A percentile compares a stretch with the other conserved stretches of the same genome.
Evolutionary conservation across 2,888 invertebrate genomes (phyloP).

Genomic region (Stegophylla sp.): DNA sequence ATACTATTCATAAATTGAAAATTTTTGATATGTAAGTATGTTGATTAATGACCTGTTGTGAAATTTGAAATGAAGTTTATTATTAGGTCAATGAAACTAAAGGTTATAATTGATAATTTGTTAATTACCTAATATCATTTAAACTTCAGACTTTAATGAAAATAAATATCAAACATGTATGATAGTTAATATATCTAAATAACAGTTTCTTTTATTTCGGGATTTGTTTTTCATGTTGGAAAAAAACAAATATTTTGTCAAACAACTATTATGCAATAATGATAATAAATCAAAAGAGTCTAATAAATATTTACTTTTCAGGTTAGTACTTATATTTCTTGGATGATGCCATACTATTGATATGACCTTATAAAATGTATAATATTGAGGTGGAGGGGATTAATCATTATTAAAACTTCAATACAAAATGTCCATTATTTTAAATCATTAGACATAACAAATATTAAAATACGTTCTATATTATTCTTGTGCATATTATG

Average conservation of each 20-base stretch:
- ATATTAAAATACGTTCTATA: too few species aligned
- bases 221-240: not conserved
- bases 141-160: slow-evolving; percentile 3
- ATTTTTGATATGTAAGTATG: slow-evolving; percentile 11
- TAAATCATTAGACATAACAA: too few species aligned
- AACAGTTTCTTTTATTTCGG: too few species aligned
- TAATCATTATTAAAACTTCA: not conserved
- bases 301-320: not conserved
- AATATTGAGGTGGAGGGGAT: not conserved
- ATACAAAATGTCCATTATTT: too few species aligned
- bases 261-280: not conserved
- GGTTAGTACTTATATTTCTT: not conserved
- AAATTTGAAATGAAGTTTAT: slow-evolving; percentile 10
- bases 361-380: slow-evolving; percentile 18
- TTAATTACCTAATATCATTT: slow-evolving; percentile 1
- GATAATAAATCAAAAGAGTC: not conserved
- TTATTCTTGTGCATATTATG: too few species aligned
- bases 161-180: not conserved
- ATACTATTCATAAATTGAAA: not conserved
- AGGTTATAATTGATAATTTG: not conserved
- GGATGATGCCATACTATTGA: not conserved
- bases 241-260: not conserved
- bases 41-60: slow-evolving; percentile 24
- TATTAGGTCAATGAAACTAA: slow-evolving; percentile 8
- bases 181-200: too few species aligned